Percentiles rank a stretch among this genome's conserved stretches.
Evolutionary conservation across 2,113 vertebrate species (phyloP).

Genomic region (Meleagris gallopavo): DNA sequence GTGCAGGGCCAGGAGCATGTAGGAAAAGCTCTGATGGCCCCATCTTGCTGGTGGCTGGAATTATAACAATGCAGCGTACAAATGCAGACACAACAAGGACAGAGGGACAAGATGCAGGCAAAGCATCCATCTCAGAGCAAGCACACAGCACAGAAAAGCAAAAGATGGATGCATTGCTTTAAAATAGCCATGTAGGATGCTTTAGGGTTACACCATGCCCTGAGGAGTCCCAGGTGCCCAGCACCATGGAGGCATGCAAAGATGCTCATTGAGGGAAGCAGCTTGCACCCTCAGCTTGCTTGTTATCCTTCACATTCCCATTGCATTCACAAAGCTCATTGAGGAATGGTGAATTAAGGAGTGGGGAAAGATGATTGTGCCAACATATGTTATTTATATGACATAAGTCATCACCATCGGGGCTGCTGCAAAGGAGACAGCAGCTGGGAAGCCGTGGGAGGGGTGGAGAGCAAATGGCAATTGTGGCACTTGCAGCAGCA

Average conservation of each 20-base stretch:
- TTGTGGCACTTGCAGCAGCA: conserved; percentile 1
- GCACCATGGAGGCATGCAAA: rapidly evolving
- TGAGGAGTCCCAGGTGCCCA: background rate
- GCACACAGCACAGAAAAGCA: background rate
- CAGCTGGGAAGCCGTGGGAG: background rate
- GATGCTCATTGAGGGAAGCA: background rate
- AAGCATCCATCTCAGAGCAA: background rate
- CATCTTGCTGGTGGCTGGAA: conserved; percentile 42
- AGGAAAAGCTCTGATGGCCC: background rate
- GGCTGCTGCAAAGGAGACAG: background rate
- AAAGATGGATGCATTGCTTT: background rate
- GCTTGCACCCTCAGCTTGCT: background rate
- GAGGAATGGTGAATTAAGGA: background rate
- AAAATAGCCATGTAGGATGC: background rate
- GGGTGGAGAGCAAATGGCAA: conserved; percentile 7
- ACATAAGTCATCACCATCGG: background rate
- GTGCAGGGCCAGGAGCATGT: background rate
- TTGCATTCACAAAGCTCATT: background rate
- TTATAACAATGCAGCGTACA: conserved; percentile 1
- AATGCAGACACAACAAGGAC: conserved; percentile 48
- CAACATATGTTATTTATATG: background rate
- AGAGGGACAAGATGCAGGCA: background rate
- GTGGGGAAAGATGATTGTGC: background rate
- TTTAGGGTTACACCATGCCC: background rate
- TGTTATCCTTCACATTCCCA: background rate